Conservation (phyloP, 2,797 vertebrate genomes). For the Muscicapa striata region DNA sequence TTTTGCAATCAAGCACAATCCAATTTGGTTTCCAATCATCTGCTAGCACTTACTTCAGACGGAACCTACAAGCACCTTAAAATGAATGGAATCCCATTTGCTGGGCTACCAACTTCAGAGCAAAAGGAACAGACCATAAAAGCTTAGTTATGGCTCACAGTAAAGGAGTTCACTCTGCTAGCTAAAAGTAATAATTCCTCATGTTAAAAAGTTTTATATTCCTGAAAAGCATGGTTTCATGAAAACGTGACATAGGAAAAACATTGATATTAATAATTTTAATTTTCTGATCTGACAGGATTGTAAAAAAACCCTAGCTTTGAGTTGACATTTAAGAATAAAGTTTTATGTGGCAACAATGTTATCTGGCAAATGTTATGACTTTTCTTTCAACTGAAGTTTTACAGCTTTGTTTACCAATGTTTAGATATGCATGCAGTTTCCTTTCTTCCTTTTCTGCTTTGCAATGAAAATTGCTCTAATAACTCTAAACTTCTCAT, state of each 20-base stretch:
- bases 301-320: neutral
- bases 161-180: neutral
- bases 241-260: neutral
- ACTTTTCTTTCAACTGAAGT: neutral
- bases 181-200: neutral
- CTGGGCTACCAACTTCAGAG: neutral
- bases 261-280: neutral
- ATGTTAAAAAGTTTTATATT: neutral
- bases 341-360: neutral
- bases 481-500: neutral
- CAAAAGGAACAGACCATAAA: neutral
- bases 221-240: neutral
- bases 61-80: fast-evolving
- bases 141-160: neutral
- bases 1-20: neutral
- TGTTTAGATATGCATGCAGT: neutral
- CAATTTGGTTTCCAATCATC: neutral
- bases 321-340: neutral
- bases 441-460: neutral
- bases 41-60: neutral
- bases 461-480: neutral
- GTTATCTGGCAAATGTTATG: neutral
- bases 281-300: neutral
- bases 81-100: neutral
- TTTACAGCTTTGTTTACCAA: neutral